Evolutionary conservation across 2,888 invertebrate species (phyloP).

Genomic region (Ochropacha duplaris): DNA sequence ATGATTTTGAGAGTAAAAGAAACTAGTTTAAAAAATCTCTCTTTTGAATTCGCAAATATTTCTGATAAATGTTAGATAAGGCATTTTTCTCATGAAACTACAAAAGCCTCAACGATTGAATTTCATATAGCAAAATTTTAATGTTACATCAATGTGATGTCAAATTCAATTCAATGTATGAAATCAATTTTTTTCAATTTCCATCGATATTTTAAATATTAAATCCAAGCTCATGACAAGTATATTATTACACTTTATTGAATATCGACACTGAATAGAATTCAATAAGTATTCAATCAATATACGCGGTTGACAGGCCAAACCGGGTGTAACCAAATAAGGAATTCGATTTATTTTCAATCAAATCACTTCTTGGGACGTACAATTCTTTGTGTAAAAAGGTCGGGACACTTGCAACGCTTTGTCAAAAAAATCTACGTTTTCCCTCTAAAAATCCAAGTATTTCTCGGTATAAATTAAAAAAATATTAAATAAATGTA

Average conservation of each 20-base stretch:
- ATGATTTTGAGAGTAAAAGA: no score
- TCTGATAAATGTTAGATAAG: no score
- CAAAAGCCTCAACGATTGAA: no score
- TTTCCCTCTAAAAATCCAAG: no score
- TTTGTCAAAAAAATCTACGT: background rate
- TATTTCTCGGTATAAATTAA: no score
- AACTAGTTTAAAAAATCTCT: no score
- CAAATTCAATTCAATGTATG: background rate
- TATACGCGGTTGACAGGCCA: constrained; percentile 21
- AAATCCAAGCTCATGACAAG: background rate
- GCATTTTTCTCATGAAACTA: no score
- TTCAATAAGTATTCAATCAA: constrained; percentile 23
- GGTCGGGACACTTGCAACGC: background rate
- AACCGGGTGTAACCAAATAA: constrained; percentile 8
- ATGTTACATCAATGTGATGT: background rate
- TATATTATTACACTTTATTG: background rate
- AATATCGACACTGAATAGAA: constrained; percentile 8
- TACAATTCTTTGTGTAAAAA: background rate
- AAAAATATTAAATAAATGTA: no score
- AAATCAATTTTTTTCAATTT: background rate
- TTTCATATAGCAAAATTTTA: no score
- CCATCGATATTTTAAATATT: background rate
- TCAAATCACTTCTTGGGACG: constrained; percentile 16
- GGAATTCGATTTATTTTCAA: constrained; percentile 34
- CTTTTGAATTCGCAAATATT: no score